Percentiles rank a stretch among this genome's conserved stretches.
Evolutionary conservation across 2,888 invertebrate species (phyloP).

Genomic region (Lepidochrysops patricia): DNA sequence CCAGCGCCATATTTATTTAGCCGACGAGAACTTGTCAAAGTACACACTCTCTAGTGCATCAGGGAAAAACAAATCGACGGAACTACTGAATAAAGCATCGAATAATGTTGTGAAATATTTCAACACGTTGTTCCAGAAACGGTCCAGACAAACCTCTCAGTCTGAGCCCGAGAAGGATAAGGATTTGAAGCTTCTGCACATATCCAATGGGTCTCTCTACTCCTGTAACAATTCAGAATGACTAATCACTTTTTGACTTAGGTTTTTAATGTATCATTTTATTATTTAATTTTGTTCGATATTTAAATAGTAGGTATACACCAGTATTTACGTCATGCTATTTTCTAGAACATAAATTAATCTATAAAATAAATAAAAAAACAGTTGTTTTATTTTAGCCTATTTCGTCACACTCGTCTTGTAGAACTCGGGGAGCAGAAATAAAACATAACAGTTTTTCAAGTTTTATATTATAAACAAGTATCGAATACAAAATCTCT

Average conservation of each 20-base stretch:
- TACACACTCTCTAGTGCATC: constrained; percentile 39
- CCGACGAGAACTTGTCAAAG: constrained; percentile 43
- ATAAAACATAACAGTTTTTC: constrained; percentile 19
- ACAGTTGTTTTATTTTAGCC: neutral
- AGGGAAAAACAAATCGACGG: constrained; percentile 29
- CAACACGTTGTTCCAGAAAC: constrained; percentile 38
- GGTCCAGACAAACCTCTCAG: constrained; percentile 34
- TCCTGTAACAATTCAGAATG: constrained; percentile 42
- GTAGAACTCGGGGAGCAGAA: neutral
- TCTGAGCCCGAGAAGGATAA: constrained; percentile 48
- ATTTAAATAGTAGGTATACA: no score
- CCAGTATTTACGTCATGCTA: no score
- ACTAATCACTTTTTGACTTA: no score
- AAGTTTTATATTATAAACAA: constrained; percentile 51
- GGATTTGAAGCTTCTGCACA: constrained; percentile 48
- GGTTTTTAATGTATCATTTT: no score
- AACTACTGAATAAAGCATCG: constrained; percentile 45
- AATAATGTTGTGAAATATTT: constrained; percentile 49
- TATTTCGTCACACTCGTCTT: neutral
- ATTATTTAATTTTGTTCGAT: no score
- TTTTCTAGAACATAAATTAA: no score
- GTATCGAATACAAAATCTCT: constrained; percentile 48
- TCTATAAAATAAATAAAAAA: neutral
- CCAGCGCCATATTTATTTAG: constrained; percentile 39
- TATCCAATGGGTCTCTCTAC: constrained; percentile 43